These are phyloP conservation scores for Paguma larvata DNA, from an alignment of 2,797 vertebrate genomes.

Conservation along the genomic window DNA sequence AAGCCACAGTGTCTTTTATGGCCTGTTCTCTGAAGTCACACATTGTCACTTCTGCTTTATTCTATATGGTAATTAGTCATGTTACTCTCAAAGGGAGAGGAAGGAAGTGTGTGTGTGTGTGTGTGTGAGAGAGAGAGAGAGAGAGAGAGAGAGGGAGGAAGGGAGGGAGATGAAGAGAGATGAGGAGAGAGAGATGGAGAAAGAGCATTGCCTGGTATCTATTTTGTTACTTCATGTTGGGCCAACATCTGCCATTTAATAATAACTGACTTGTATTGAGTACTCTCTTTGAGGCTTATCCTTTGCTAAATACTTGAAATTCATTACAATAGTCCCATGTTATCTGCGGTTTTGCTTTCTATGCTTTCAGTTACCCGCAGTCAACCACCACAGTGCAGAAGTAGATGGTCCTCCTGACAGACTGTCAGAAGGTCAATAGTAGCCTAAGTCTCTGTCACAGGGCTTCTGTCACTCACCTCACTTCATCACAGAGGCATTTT, in stretches of 20 bases:
- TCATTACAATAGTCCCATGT: neutral
- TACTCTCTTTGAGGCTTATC: neutral
- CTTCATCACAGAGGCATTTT: neutral
- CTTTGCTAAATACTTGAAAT: neutral
- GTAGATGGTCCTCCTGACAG: neutral
- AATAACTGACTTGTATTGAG: neutral
- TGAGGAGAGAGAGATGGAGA: neutral
- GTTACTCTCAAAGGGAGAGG: neutral
- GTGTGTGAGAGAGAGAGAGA: neutral
- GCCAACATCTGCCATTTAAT: neutral
- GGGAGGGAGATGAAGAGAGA: neutral
- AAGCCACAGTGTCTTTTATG: neutral
- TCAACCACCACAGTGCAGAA: neutral
- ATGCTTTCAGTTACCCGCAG: neutral
- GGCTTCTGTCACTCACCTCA: neutral
- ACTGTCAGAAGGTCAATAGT: neutral
- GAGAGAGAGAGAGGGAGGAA: too few relatives aligned
- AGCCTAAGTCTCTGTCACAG: neutral
- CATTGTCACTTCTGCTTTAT: neutral
- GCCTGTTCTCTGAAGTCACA: neutral
- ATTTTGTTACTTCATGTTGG: neutral
- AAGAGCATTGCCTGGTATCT: neutral
- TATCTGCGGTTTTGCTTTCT: neutral
- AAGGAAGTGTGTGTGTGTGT: rapidly evolving
- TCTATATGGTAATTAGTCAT: neutral